Evolutionary conservation across 2,797 vertebrate genomes (phyloP), one percentile per base, ranked within the genome.

Genomic region (Enteromius thamalakanensis): DNA sequence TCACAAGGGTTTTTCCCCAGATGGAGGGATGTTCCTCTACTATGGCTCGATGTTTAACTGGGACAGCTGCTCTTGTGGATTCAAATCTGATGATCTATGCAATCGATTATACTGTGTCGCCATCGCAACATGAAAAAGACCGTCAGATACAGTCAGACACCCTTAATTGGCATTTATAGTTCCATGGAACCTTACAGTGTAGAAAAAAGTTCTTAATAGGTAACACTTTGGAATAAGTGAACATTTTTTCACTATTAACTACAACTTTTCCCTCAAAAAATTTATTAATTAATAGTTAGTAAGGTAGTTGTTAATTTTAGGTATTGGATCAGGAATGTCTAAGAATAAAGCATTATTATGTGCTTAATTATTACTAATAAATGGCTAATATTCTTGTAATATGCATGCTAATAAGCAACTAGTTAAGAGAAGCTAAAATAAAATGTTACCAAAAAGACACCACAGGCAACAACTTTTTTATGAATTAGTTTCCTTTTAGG

Each of bases 1-100:
- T 95, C 94, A 91, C 91, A 91, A 91, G 91, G 90, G 15, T 62
- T 70, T 60, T 64, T 3, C 32, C 26, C 29, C 34, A 60, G 91
- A 89, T 91, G 93, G 92, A 93, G 92, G 92, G 92, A 92, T 84
- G 81, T 76, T 91, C 94, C 86, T 85, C 91, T 92, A 87, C 45
- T 93, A 91, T 91, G 91, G 90, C 90, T 89, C 90, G 91, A 87
- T 91, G 88, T 89, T 87, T 91, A 80, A 88, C 86, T 90, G 90
- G 91, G 84, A 90, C 91, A 92, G 91, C 90, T 92, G 86, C 85
- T 91, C 90, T n/a, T 62, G 55, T 72, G 67, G 21, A 74, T 60
- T 53, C 62, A 34, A 49, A n/a, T 55, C 32, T 23, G 34, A 53
- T 32, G 10, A 79, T 77, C 55, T 72, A 19, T 79, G 2, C 45